A percentile compares a stretch with the other conserved stretches of the same genome.
Conservation (phyloP, 2,888 invertebrate species). For the Nipponacmea schrenckii region DNA sequence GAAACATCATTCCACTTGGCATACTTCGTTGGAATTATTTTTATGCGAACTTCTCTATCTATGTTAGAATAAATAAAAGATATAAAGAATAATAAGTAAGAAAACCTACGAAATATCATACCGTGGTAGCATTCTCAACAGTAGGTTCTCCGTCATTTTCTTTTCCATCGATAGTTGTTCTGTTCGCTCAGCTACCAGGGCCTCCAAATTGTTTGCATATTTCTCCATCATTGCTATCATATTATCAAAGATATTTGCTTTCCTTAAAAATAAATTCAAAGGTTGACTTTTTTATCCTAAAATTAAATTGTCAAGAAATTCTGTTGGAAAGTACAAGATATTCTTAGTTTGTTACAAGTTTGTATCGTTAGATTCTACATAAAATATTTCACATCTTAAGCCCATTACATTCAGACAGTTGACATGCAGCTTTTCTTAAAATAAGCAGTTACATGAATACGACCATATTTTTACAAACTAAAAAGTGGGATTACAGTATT, state of each 20-base stretch:
- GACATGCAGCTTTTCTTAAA: too few relatives aligned
- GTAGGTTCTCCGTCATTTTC: constrained; percentile 92
- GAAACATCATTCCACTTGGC: too few relatives aligned
- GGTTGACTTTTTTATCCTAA: background rate
- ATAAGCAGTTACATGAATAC: too few relatives aligned
- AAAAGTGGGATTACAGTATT: too few relatives aligned
- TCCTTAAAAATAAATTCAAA: constrained; percentile 40
- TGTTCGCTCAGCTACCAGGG: constrained; percentile 90
- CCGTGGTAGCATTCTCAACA: constrained; percentile 70
- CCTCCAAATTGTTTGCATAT: constrained; percentile 93
- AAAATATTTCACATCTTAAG: too few relatives aligned
- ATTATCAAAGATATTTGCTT: constrained; percentile 90
- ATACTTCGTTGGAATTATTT: too few relatives aligned
- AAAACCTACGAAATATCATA: constrained; percentile 46
- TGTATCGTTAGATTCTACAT: too few relatives aligned
- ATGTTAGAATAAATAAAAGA: too few relatives aligned
- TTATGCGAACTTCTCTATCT: too few relatives aligned
- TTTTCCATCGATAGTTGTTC: constrained; percentile 94
- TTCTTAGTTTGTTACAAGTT: background rate
- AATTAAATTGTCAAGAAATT: background rate
- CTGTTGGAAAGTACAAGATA: background rate
- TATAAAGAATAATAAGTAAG: too few relatives aligned
- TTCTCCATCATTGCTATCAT: constrained; percentile 99
- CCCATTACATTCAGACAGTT: too few relatives aligned
- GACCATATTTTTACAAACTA: too few relatives aligned